Base-by-base conservation (phyloP, 2,797 vertebrate genomes). In the Eremophila alpestris region DNA sequence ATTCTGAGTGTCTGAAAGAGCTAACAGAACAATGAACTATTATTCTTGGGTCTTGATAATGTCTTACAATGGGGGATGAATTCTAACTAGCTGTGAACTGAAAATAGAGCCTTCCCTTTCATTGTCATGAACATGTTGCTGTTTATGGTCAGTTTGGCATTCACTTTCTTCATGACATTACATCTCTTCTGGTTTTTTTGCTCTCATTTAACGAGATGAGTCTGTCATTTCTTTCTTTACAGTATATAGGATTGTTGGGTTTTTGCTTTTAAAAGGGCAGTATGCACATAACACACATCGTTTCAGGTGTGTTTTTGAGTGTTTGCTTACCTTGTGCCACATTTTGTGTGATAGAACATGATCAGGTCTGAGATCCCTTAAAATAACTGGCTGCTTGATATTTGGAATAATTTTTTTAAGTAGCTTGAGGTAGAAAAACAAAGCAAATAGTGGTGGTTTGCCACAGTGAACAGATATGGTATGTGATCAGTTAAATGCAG, bases 401-500 rank as follows among this genome's bases (percentile, higher is more conserved):
- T 98, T 98, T 98, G 98, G 98, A 98, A 98, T 95, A 94, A 94
- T 98, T 98, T 98, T 98, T 49, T 91, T 96, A 98, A 98, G 97
- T 97, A 98, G 95, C 98, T 98, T 85, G 96, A 98, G 97, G 95
- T 91, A 97, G 93, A 67, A 97, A 97, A 97, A 1, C 95, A 97
- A 97, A 97, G 96, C 87, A 96, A 97, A 96, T 96, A 95, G 94
- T 89, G 94, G 97, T 97, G 98, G 97, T 98, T 97, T 98, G 98
- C 98, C 98, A 82, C 97, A 98, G 94, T 97, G 98, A 98, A 98
- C 97, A 98, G 98, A 98, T 98, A 98, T 6, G 91, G 97, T 98
- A 98, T 98, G 97, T 98, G 98, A 99, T 98, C 98, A 98, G 98
- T 98, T 98, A 98, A 98, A 98, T 98, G 97, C 96, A 98, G 97